Evolutionary conservation across 1,140 invertebrate species (phyloP), one percentile per base, ranked within the genome.

Genomic region (Coptotermes formosanus): DNA sequence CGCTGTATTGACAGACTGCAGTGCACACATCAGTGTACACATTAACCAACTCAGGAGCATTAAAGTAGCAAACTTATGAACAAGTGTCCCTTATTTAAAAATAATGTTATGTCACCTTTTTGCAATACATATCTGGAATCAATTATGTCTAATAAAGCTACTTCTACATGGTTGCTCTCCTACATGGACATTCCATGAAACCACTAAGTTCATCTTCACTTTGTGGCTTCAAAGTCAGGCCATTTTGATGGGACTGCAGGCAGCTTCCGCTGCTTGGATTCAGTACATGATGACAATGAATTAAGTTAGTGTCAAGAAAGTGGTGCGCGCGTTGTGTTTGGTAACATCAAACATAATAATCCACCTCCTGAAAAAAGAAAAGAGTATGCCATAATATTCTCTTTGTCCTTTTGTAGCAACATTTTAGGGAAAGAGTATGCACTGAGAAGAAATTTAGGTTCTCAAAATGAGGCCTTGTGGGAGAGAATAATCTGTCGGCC

Each of bases 241-340:
- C 14, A 30, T 30, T 75, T n/a, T 30, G n/a, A 75, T 12, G 14
- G 64, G 64, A 11, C 30, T 25, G n/a, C 30, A 12, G 25, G 64
- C 64, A 75, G 64, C 16, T 2, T 16, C 25, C n/a, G 64, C 64
- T 75, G 64, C 64, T 3, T 30, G 9, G 25, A n/a, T 75, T 75
- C 64, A 75, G n/a, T 75, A 75, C 30, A 12, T 30, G 25, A 30
- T 75, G 25, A 30, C 9, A 7, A 19, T 25, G 44, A 9, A 16
- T 21, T 86, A 44, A 84, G 86, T 44, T 43, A n/a, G 16, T 86
- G 86, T 94, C 94, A 97, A 91, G 95, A 94, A 90, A 97, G 93
- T 88, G 96, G 95, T 91, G 95, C 95, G 85, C 95, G 93, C 23
- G 96, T 97, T 89, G 96, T 97, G 91, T 97, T 97, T 88, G 96